These are phyloP conservation scores for Falco concolor DNA, from an alignment of 2,797 vertebrate genomes.

Conservation along the genomic window DNA sequence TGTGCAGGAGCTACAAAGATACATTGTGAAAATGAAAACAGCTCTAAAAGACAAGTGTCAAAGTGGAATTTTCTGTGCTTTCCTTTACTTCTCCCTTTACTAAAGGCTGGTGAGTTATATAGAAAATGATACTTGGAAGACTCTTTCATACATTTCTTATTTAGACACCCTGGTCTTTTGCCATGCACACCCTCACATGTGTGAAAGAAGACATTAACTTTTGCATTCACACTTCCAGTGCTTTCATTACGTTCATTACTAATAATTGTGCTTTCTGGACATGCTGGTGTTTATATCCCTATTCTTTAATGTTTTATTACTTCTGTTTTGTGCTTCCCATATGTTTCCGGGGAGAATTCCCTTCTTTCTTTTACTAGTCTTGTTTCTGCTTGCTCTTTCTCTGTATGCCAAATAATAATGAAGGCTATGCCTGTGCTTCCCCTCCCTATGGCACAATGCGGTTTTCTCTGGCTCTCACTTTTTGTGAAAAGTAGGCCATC, in stretches of 20 bases:
- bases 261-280: conserved; percentile 30
- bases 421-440: conserved; percentile 20
- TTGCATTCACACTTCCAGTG: conserved; percentile 48
- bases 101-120: conserved; percentile 30
- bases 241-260: conserved; percentile 56
- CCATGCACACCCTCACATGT: background rate
- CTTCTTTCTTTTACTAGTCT: conserved; percentile 29
- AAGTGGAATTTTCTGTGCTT: conserved; percentile 68
- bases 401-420: conserved; percentile 41
- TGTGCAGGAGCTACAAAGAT: background rate
- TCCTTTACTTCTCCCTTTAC: conserved; percentile 34
- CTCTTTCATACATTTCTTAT: conserved; percentile 26
- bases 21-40: conserved; percentile 67
- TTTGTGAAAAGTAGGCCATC: conserved; percentile 78
- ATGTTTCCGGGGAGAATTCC: conserved; percentile 52
- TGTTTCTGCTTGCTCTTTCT: conserved; percentile 59
- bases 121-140: conserved; percentile 57
- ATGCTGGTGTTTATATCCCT: conserved; percentile 28
- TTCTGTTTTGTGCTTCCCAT: conserved; percentile 54
- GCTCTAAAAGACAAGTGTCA: conserved; percentile 52
- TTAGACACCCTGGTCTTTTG: background rate
- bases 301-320: conserved; percentile 53
- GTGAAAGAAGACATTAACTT: conserved; percentile 37
- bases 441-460: conserved; percentile 23
- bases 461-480: conserved; percentile 55